A percentile compares a stretch with the other conserved stretches of the same genome.
Evolutionary conservation across 2,888 invertebrate species (phyloP).

Genomic region (Drosophila prostipennis): DNA sequence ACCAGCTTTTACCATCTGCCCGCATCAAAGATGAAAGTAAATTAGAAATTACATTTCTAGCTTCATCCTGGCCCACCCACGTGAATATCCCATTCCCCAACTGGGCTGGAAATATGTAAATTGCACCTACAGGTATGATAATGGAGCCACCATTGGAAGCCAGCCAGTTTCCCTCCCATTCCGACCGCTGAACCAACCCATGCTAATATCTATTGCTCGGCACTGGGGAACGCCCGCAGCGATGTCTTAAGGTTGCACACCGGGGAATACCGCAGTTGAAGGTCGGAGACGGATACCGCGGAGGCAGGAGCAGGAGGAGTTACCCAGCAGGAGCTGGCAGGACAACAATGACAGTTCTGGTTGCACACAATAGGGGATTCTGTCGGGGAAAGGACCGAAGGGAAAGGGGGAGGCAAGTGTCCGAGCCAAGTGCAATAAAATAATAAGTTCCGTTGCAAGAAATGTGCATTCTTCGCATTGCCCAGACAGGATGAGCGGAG

Average conservation of each 20-base stretch:
- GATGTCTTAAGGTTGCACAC: conserved; percentile 36
- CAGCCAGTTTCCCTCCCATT: conserved; percentile 8
- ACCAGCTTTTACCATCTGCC: conserved; percentile 1
- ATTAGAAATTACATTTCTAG: conserved; percentile 21
- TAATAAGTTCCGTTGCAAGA: conserved; percentile 73
- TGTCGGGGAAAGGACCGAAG: not conserved
- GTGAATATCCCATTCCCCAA: conserved; percentile 1
- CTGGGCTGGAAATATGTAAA: conserved; percentile 38
- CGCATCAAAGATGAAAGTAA: conserved; percentile 31
- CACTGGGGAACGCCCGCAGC: conserved; percentile 30
- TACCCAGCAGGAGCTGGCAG: conserved; percentile 28
- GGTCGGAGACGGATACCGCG: not conserved
- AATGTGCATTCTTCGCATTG: conserved; percentile 62
- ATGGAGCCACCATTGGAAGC: conserved; percentile 21
- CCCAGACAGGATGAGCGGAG: conserved; percentile 19
- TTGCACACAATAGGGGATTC: conserved; percentile 15
- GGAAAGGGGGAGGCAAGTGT: conserved; percentile 7
- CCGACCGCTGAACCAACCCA: conserved; percentile 4
- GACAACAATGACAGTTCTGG: conserved; percentile 28
- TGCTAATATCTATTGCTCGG: conserved; percentile 24
- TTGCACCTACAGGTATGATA: conserved; percentile 42
- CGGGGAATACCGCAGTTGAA: conserved; percentile 15
- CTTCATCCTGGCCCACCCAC: not conserved
- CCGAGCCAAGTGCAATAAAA: conserved; percentile 33
- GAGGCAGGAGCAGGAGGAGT: conserved; percentile 7